A percentile compares a stretch with the other conserved stretches of the same genome.
Conservation (phyloP, 2,888 invertebrate genomes). For the Pollenia labialis region DNA sequence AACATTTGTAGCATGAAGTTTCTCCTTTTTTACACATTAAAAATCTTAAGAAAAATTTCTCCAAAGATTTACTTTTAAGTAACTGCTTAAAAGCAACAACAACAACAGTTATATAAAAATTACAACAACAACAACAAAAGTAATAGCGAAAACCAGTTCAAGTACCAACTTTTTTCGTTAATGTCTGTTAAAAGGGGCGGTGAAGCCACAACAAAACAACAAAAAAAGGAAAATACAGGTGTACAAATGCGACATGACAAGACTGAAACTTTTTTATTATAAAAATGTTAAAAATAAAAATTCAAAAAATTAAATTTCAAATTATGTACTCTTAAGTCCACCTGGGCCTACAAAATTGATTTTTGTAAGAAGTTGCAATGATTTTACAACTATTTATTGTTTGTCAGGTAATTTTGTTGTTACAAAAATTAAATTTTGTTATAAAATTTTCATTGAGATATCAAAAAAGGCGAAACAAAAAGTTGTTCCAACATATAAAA, state of each 20-base stretch:
- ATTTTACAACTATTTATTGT: slow-evolving; percentile 14
- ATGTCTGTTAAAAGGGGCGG: slow-evolving; percentile 27
- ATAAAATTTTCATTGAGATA: no score
- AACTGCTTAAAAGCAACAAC: slow-evolving; percentile 46
- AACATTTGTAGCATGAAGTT: slow-evolving; percentile 61
- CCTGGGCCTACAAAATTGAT: not conserved
- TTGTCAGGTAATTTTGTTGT: not conserved
- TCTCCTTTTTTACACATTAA: slow-evolving; percentile 59
- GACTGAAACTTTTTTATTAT: not conserved
- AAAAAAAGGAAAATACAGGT: not conserved
- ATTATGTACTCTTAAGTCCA: not conserved
- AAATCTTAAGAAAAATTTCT: slow-evolving; percentile 59
- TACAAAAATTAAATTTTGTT: not conserved
- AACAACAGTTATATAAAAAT: not conserved
- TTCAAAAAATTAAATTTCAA: not conserved
- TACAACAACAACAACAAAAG: slow-evolving; percentile 11
- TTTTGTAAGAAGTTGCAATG: slow-evolving; percentile 3
- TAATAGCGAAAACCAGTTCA: slow-evolving; percentile 32
- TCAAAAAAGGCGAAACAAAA: no score
- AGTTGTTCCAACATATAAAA: no score
- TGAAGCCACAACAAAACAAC: not conserved
- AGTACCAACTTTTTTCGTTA: slow-evolving; percentile 7
- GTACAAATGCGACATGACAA: slow-evolving; percentile 42
- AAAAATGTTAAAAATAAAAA: not conserved
- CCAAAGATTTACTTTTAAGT: slow-evolving; percentile 58